Conservation (phyloP, 2,888 invertebrate species). For the Cheilosia variabilis region DNA sequence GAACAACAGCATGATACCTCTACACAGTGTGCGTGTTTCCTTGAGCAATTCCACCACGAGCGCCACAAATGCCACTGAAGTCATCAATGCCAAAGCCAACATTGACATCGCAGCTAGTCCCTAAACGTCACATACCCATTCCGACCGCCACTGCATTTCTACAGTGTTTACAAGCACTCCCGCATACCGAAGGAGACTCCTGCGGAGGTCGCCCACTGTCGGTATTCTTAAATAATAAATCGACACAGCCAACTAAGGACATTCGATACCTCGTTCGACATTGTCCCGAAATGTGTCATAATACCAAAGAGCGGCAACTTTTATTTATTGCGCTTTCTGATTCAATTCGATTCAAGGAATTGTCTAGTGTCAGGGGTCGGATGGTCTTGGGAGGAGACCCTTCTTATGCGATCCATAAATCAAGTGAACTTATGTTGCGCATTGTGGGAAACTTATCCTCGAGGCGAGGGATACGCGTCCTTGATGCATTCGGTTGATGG, state of each 20-base stretch:
- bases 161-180: conserved; percentile 4
- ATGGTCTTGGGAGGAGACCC: conserved; percentile 7
- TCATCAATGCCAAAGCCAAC: conserved; percentile 44
- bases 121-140: conserved; percentile 27
- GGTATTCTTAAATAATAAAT: conserved; percentile 62
- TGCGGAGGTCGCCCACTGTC: conserved; percentile 21
- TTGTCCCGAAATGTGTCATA: conserved; percentile 58
- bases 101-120: conserved; percentile 23
- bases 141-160: conserved; percentile 9
- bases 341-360: conserved; percentile 61
- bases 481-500: conserved; percentile 27
- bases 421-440: conserved; percentile 53
- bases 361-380: conserved; percentile 8
- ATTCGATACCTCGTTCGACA: conserved; percentile 64
- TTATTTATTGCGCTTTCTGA: conserved; percentile 58
- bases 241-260: conserved; percentile 49
- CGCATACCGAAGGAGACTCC: conserved; percentile 15
- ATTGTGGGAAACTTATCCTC: conserved; percentile 39
- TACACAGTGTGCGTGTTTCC: conserved; percentile 21
- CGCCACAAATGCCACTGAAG: conserved; percentile 42
- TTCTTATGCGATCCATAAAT: conserved; percentile 37
- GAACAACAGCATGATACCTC: background rate
- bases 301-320: conserved; percentile 13
- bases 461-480: conserved; percentile 28
- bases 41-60: conserved; percentile 28